Percentiles rank a stretch among this genome's conserved stretches.
Conservation (phyloP, 2,888 invertebrate genomes). For the Suillia variegata region DNA sequence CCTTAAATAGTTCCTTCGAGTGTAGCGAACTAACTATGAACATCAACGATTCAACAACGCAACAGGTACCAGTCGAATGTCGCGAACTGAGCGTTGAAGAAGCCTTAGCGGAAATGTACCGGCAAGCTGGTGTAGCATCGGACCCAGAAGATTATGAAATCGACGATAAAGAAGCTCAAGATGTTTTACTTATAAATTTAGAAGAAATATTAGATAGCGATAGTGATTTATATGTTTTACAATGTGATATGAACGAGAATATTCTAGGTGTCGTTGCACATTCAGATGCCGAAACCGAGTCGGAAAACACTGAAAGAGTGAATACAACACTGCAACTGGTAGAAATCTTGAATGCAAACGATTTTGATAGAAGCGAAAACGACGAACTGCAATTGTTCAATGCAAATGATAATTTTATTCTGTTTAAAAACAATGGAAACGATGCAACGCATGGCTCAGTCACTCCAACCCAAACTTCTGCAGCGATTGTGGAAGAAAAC, state of each 20-base stretch:
- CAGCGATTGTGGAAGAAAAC: neutral
- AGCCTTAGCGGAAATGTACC: slow-evolving; percentile 55
- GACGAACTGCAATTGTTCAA: slow-evolving; percentile 10
- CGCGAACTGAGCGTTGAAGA: slow-evolving; percentile 54
- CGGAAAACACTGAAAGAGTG: slow-evolving; percentile 14
- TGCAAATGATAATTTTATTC: neutral
- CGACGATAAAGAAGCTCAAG: slow-evolving; percentile 38
- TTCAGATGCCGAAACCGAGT: slow-evolving; percentile 3
- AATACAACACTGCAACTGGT: slow-evolving; percentile 43
- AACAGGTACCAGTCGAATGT: slow-evolving; percentile 17
- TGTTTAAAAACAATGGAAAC: neutral
- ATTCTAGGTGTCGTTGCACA: slow-evolving; percentile 44
- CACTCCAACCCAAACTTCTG: no score
- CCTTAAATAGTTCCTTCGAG: slow-evolving; percentile 60
- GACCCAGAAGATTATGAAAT: slow-evolving; percentile 40
- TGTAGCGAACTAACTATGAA: slow-evolving; percentile 37
- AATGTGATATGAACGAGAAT: slow-evolving; percentile 61
- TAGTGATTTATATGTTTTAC: slow-evolving; percentile 58
- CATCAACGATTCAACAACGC: slow-evolving; percentile 15
- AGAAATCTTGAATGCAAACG: slow-evolving; percentile 39
- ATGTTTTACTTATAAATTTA: slow-evolving; percentile 55
- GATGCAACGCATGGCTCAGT: neutral
- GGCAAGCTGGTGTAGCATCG: slow-evolving; percentile 50
- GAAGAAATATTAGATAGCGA: slow-evolving; percentile 58
- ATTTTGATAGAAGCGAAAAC: slow-evolving; percentile 20